Percentiles rank a stretch among this genome's conserved stretches.
Conservation (phyloP, 1,140 invertebrate genomes). For the Chelonus insularis region DNA sequence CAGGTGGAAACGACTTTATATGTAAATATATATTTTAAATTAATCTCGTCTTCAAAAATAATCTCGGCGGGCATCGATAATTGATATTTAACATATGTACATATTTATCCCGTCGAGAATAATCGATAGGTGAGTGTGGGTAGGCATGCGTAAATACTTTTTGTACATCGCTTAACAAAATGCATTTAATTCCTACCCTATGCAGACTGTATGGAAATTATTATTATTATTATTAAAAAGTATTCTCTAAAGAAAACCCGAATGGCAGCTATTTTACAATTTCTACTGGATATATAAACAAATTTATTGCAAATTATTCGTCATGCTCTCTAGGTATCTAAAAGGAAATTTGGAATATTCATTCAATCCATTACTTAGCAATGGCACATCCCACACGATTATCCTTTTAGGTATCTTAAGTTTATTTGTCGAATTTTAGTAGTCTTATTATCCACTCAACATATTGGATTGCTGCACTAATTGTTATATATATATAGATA, state of each 20-base stretch:
- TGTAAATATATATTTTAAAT: constrained; percentile 23
- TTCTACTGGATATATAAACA: constrained; percentile 26
- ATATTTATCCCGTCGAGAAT: constrained; percentile 6
- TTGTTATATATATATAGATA: no score
- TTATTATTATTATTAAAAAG: constrained; percentile 27
- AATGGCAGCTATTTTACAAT: constrained; percentile 37
- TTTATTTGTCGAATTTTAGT: constrained; percentile 20
- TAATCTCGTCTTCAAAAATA: constrained; percentile 24
- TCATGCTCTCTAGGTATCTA: constrained; percentile 36
- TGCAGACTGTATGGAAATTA: constrained; percentile 8
- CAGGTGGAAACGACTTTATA: constrained; percentile 5
- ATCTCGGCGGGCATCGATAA: constrained; percentile 20
- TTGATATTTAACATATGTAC: constrained; percentile 24
- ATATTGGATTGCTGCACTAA: constrained; percentile 22
- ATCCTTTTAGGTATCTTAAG: constrained; percentile 42
- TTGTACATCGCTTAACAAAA: constrained; percentile 12
- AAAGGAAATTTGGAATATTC: constrained; percentile 5
- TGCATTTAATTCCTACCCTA: neutral
- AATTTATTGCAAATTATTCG: constrained; percentile 33
- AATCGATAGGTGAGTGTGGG: constrained; percentile 12
- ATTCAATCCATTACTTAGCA: neutral
- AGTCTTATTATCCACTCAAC: constrained; percentile 14
- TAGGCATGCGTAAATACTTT: constrained; percentile 8
- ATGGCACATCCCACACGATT: neutral
- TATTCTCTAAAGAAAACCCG: constrained; percentile 19